These are phyloP conservation scores for Dasyurus viverrinus DNA, from an alignment of 2,113 vertebrate genomes.

Conservation along the genomic window DNA sequence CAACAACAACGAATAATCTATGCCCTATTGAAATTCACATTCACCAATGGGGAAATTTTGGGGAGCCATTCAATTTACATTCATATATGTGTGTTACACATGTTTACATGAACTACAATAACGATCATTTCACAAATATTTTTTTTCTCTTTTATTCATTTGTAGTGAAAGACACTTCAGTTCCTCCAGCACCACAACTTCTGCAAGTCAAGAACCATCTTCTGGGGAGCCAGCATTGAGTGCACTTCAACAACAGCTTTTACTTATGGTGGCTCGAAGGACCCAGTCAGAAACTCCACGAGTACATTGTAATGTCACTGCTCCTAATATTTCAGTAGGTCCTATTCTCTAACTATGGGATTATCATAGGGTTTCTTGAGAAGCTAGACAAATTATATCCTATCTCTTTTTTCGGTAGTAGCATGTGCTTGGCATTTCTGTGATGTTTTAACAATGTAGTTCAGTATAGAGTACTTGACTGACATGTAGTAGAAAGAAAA, in stretches of 20 bases:
- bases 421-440: not conserved
- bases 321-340: not conserved
- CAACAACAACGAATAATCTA: not conserved
- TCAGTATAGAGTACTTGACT: not conserved
- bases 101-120: not conserved
- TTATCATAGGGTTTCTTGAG: not conserved
- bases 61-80: not conserved
- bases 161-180: constrained; percentile 92
- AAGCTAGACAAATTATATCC: not conserved
- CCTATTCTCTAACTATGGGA: not conserved
- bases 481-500: not conserved
- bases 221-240: constrained; percentile 86
- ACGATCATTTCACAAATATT: not conserved
- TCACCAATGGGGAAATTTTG: not conserved
- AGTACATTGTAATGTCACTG: constrained; percentile 77
- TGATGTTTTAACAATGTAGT: not conserved
- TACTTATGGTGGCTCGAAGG: constrained; percentile 90
- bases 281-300: constrained; percentile 92
- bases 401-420: not conserved
- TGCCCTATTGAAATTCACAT: not conserved
- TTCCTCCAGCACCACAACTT: constrained; percentile 90
- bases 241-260: constrained; percentile 92
- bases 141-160: constrained; percentile 34
- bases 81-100: not conserved
- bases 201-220: constrained; percentile 90